These are phyloP conservation scores for Eleginops maclovinus DNA, from an alignment of 2,113 vertebrate species.

Conservation along the genomic window DNA sequence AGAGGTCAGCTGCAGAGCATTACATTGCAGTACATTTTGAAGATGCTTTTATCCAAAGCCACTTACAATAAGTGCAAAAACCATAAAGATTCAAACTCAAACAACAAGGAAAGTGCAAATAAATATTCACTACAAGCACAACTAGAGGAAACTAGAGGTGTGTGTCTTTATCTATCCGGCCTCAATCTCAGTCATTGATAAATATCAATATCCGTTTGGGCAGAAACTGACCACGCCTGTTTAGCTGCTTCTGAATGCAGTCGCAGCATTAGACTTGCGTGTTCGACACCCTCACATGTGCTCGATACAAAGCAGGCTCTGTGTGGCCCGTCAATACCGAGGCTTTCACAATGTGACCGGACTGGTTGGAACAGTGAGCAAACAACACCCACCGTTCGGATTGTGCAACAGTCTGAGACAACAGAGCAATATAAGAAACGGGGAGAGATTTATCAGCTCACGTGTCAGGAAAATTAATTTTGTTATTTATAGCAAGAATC, in stretches of 20 bases:
- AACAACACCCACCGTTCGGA: conserved; percentile 41
- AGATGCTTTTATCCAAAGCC: too few species aligned
- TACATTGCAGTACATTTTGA: neutral
- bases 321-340: neutral
- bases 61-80: too few species aligned
- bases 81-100: too few species aligned
- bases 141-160: neutral
- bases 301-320: conserved; percentile 40
- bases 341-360: conserved; percentile 57
- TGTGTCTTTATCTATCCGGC: neutral
- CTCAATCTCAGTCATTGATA: neutral
- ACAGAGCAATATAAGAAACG: conserved; percentile 36
- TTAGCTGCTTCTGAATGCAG: conserved; percentile 12
- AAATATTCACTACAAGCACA: too few species aligned
- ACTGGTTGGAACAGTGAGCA: conserved; percentile 65
- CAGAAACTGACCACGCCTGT: conserved; percentile 25
- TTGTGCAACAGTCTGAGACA: conserved; percentile 64
- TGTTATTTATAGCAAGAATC: neutral
- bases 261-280: neutral
- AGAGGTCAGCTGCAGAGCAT: conserved; percentile 8
- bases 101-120: too few species aligned
- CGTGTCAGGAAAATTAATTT: neutral
- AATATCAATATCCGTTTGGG: conserved; percentile 6
- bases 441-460: neutral
- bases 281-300: neutral